These are phyloP conservation scores for Xanthostigma xanthostigma DNA, from an alignment of 2,888 invertebrate species.

Conservation along the genomic window DNA sequence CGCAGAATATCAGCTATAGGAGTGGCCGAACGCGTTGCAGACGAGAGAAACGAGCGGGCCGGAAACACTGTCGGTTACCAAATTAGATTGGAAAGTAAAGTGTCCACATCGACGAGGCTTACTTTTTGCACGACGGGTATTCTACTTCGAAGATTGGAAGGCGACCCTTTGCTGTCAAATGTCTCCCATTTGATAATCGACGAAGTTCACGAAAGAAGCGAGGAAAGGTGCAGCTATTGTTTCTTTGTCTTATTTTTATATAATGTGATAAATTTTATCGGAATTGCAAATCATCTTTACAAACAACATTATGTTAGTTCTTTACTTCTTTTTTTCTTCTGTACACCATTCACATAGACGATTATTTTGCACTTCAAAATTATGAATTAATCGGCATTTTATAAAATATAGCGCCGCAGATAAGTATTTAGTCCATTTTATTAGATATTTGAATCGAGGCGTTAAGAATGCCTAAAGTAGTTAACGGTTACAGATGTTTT, in stretches of 20 bases:
- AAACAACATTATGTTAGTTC: no score
- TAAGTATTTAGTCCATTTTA: no score
- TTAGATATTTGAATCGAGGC: no score
- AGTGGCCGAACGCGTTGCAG: slow-evolving; percentile 81
- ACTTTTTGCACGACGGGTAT: slow-evolving; percentile 93
- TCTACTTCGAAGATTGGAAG: slow-evolving; percentile 64
- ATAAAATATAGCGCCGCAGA: no score
- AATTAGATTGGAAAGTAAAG: slow-evolving; percentile 65
- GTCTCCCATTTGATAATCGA: slow-evolving; percentile 79
- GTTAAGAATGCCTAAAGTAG: no score
- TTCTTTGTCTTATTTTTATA: not conserved
- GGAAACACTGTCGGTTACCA: slow-evolving; percentile 57
- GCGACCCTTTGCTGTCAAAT: slow-evolving; percentile 56
- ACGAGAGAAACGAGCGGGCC: slow-evolving; percentile 66
- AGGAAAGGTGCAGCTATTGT: slow-evolving; percentile 44
- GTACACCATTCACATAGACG: no score
- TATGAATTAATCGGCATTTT: no score
- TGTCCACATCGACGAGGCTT: slow-evolving; percentile 61
- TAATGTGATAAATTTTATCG: no score
- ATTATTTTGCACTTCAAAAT: no score
- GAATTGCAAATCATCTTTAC: no score
- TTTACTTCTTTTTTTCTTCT: no score
- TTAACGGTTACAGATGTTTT: no score
- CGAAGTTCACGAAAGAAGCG: slow-evolving; percentile 86
- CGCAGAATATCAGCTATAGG: slow-evolving; percentile 82